These are phyloP conservation scores for Drosophila meridionalis DNA, from an alignment of 2,888 invertebrate species.

Conservation along the genomic window DNA sequence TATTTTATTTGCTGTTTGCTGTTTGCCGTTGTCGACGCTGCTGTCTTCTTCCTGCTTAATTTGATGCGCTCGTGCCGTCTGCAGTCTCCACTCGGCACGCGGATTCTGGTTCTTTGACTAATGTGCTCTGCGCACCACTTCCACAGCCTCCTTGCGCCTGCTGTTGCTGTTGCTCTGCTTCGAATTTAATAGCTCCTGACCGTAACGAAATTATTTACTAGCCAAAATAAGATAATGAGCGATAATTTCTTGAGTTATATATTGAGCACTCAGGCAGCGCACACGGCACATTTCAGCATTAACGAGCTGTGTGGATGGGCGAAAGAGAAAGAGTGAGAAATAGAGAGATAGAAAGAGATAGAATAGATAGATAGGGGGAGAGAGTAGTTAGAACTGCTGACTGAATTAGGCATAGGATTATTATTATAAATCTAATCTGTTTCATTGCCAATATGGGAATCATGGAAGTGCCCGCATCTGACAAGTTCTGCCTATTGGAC, in stretches of 20 bases:
- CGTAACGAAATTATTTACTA: slow-evolving; percentile 74
- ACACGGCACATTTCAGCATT: slow-evolving; percentile 13
- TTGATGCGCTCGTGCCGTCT: slow-evolving; percentile 76
- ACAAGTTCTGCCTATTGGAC: slow-evolving; percentile 2
- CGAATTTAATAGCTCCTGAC: slow-evolving; percentile 64
- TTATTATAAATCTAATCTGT: not conserved
- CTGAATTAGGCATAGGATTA: slow-evolving; percentile 10
- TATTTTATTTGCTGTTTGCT: slow-evolving; percentile 76
- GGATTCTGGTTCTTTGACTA: slow-evolving; percentile 40
- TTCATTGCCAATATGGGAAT: not conserved
- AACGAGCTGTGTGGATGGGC: slow-evolving; percentile 8
- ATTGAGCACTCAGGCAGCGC: slow-evolving; percentile 27
- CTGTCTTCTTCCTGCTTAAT: slow-evolving; percentile 67
- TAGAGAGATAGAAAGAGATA: too few species aligned
- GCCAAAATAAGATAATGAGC: slow-evolving; percentile 68
- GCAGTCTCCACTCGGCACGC: slow-evolving; percentile 33
- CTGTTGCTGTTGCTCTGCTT: slow-evolving; percentile 31
- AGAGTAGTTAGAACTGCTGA: not conserved
- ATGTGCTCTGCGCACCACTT: slow-evolving; percentile 20
- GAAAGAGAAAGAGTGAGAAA: not conserved
- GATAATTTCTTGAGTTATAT: slow-evolving; percentile 58
- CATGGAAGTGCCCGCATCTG: not conserved
- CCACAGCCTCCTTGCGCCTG: slow-evolving; percentile 18
- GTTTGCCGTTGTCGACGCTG: slow-evolving; percentile 47
- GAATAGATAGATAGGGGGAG: not conserved